phyloP scores from a whole-genome alignment of 2,797 vertebrate genomes.

The Lepilemur septentrionalis region DNA sequence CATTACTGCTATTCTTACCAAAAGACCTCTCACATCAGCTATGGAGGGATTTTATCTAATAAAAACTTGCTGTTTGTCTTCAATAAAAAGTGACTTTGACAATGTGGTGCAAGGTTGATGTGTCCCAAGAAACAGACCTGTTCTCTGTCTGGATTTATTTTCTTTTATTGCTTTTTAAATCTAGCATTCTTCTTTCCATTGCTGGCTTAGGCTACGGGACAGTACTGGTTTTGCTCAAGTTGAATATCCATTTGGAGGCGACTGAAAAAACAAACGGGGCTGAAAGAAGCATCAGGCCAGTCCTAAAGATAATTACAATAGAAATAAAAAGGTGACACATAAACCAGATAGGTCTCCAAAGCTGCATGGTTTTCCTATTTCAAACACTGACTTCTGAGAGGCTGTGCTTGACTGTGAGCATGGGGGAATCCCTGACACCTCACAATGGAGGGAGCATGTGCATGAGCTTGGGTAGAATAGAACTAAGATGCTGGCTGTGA shows the following conservation, averaged over 20 bases:
- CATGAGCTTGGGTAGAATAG: neutral
- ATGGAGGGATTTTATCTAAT: neutral
- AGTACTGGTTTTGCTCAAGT: slow-evolving; percentile 51
- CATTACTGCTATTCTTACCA: neutral
- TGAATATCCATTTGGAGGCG: slow-evolving; percentile 45
- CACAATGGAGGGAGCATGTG: neutral
- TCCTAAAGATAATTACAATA: slow-evolving; percentile 14
- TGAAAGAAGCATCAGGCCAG: neutral
- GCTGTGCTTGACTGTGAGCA: neutral
- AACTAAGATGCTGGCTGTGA: neutral
- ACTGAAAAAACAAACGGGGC: slow-evolving; percentile 51
- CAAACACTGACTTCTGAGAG: neutral
- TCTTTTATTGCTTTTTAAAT: slow-evolving; percentile 59
- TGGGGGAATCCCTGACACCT: neutral
- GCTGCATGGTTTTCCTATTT: neutral
- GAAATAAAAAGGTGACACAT: neutral
- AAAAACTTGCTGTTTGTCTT: neutral
- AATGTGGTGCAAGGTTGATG: neutral
- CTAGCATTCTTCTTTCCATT: neutral
- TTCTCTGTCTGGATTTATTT: slow-evolving; percentile 47
- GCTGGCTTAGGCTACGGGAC: neutral
- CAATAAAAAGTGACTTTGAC: slow-evolving; percentile 27
- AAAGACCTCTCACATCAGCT: neutral
- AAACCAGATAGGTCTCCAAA: neutral
- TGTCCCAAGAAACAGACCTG: slow-evolving; percentile 49